A percentile compares a stretch with the other conserved stretches of the same genome.
These are phyloP conservation scores for Magallana gigas DNA, from an alignment of 1,140 invertebrate genomes.

Conservation along the genomic window DNA sequence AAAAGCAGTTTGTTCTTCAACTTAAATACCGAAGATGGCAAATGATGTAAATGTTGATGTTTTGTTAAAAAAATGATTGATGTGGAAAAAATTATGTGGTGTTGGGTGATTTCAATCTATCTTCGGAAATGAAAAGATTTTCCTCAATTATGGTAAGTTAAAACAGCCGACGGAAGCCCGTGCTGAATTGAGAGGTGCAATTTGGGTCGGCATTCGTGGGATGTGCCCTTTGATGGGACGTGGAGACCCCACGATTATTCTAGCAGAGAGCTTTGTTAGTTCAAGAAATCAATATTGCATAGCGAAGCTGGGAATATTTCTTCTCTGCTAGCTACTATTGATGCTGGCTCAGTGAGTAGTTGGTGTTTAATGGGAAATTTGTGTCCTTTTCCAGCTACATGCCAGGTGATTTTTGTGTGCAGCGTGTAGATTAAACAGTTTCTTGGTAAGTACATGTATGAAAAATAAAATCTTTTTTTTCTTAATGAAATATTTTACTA, in stretches of 20 bases:
- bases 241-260: not conserved
- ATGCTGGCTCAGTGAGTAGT: constrained; percentile 19
- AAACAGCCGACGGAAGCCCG: not conserved
- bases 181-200: not conserved
- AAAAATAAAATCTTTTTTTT: not conserved
- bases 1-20: constrained; percentile 16
- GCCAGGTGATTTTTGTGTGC: not conserved
- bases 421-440: not conserved
- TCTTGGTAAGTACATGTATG: not conserved
- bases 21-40: constrained; percentile 18
- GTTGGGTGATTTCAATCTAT: constrained; percentile 7
- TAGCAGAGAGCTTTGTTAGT: constrained; percentile 33
- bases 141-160: constrained; percentile 24
- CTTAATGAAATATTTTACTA: no score
- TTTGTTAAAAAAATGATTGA: constrained; percentile 32
- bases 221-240: constrained; percentile 15
- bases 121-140: constrained; percentile 28
- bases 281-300: constrained; percentile 32
- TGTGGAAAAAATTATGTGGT: not conserved
- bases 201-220: constrained; percentile 29
- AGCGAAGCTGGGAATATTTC: not conserved
- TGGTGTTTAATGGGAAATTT: constrained; percentile 27
- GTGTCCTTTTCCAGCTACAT: constrained; percentile 14
- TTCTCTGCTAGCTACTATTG: not conserved
- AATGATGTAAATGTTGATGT: not conserved